Percentiles rank a stretch among this genome's conserved stretches.
phyloP scores from a whole-genome alignment of 2,113 vertebrate genomes.

The Corynorhinus townsendii region DNA sequence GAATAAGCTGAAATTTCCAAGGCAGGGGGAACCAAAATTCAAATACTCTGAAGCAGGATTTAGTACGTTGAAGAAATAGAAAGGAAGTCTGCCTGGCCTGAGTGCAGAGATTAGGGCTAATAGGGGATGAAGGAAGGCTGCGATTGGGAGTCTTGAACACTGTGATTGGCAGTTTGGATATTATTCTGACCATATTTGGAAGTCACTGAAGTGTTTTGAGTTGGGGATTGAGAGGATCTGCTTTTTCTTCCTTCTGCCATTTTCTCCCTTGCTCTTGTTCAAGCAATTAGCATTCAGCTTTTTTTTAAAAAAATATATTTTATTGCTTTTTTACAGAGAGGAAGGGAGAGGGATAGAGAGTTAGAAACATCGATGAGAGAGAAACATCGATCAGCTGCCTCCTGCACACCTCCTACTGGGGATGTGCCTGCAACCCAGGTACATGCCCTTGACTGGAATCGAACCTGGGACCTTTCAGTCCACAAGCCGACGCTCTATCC shows the following conservation, averaged over 20 bases:
- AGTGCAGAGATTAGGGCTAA: not conserved
- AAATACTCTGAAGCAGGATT: not conserved
- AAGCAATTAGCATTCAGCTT: not conserved
- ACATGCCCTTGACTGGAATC: too few relatives aligned
- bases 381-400: too few relatives aligned
- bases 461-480: too few relatives aligned
- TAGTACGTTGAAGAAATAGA: not conserved
- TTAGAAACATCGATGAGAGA: too few relatives aligned
- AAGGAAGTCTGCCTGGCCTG: not conserved
- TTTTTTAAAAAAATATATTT: too few relatives aligned
- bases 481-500: too few relatives aligned
- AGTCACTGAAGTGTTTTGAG: not conserved
- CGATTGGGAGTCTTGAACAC: not conserved
- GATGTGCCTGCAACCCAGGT: too few relatives aligned
- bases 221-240: not conserved
- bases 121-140: not conserved
- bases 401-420: too few relatives aligned
- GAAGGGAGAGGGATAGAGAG: too few relatives aligned
- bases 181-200: not conserved
- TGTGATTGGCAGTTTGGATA: not conserved
- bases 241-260: not conserved
- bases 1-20: conserved; percentile 1
- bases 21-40: not conserved
- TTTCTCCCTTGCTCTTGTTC: not conserved
- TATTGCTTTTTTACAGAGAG: too few relatives aligned